Evolutionary conservation across 2,113 vertebrate species (phyloP).

Genomic region (Zosterops lateralis): DNA sequence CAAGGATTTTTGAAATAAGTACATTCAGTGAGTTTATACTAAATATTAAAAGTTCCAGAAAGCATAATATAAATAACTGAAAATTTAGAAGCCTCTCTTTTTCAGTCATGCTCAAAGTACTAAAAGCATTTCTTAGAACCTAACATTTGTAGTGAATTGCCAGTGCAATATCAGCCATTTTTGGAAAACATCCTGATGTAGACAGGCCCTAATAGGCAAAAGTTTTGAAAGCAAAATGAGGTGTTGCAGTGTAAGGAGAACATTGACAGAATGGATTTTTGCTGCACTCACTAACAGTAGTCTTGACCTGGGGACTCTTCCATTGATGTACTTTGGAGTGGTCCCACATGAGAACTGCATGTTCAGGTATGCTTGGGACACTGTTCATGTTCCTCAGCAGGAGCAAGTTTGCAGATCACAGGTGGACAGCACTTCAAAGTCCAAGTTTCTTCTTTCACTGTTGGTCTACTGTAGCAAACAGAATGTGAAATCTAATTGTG

Average conservation of each 20-base stretch:
- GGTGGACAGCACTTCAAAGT: not conserved
- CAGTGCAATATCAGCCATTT: not conserved
- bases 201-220: not conserved
- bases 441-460: not conserved
- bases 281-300: not conserved
- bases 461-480: not conserved
- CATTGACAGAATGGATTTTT: not conserved
- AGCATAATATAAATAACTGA: not conserved
- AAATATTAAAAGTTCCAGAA: conserved; percentile 25
- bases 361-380: not conserved
- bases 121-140: not conserved
- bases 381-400: not conserved
- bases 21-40: conserved; percentile 6
- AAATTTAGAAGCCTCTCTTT: conserved; percentile 1
- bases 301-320: not conserved
- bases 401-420: not conserved
- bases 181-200: not conserved
- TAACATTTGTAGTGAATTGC: not conserved
- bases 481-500: not conserved
- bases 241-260: not conserved
- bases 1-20: conserved; percentile 41
- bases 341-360: not conserved
- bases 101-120: not conserved
- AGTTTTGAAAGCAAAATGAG: not conserved
- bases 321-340: not conserved